Evolutionary conservation across 2,888 invertebrate genomes (phyloP), one percentile per base, ranked within the genome.

Genomic region (Nymphalis c-album): DNA sequence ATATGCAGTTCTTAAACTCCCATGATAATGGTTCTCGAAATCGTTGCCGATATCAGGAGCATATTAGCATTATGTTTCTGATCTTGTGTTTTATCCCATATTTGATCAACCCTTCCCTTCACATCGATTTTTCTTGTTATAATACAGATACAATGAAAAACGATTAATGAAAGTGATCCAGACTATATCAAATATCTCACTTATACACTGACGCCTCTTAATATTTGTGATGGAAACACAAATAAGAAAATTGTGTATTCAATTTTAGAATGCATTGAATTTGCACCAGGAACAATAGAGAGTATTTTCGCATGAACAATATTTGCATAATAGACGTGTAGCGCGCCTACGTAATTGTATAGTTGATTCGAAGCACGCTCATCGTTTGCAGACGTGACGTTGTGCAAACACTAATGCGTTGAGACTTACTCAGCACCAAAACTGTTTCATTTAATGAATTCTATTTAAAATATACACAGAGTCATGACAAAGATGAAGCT

Each of bases 351-450:
- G 48, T 63, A 65, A 68, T 70, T 68, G 62, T 67, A 60, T 35
- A 40, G 62, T 71, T 63, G 75, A 74, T 50, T 62, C 67, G 64
- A 62, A 73, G 68, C 74, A 72, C 67, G 73, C 22, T 51, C 51
- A 51, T 51, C 51, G 51, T 51, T 51, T 51, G 20, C 51, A 51
- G 22, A 22, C 51, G 22, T 22, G 51, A 51, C 51, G 50, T 18
- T 51, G 51, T 51, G 51, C 22, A 51, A 51, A 51, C 22, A 22
- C 51, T 51, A 51, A 51, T 51, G 51, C 22, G 20, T 51, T 22
- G 16, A 22, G 51, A 51, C 51, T 22, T 22, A 22, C 22, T 22
- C 22, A 22, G 22, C 51, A 51, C 51, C 22, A 51, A 61, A 40
- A 13, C 10, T 51, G 22, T 51, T 51, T 51, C 10, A 5, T 22